These are phyloP conservation scores for Podilymbus podiceps DNA, from an alignment of 2,113 vertebrate species.

Conservation along the genomic window DNA sequence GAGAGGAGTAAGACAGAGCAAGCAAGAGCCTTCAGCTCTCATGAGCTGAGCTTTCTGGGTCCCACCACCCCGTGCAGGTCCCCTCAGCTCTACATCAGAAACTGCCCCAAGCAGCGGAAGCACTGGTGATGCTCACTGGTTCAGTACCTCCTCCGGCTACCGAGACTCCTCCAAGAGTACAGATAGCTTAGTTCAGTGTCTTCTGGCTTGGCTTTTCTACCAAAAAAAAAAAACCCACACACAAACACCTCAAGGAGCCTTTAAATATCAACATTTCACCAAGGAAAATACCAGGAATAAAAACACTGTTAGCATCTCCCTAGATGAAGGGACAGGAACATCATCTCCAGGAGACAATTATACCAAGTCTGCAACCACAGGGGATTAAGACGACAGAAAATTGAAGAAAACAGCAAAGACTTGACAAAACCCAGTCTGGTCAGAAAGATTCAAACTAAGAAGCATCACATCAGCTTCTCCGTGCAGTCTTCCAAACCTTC, in stretches of 20 bases:
- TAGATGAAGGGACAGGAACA: not conserved
- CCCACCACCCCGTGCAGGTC: not conserved
- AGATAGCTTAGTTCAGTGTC: fast-evolving
- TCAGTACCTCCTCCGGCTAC: not conserved
- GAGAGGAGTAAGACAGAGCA: not conserved
- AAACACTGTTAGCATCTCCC: not conserved
- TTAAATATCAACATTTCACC: not conserved
- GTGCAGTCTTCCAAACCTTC: not conserved
- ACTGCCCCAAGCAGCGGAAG: not conserved
- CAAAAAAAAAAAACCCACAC: too few relatives aligned
- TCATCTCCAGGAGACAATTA: not conserved
- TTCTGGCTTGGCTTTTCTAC: not conserved
- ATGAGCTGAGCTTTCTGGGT: not conserved
- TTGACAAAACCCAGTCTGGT: not conserved
- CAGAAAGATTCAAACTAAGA: not conserved
- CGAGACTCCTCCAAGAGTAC: not conserved
- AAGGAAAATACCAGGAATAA: not conserved
- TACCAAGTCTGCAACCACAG: not conserved
- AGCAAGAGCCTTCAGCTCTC: not conserved
- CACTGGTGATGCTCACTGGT: not conserved
- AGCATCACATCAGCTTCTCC: not conserved
- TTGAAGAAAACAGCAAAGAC: not conserved
- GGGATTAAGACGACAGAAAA: not conserved
- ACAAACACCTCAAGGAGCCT: not conserved
- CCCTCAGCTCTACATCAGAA: not conserved